Evolutionary conservation across 2,888 invertebrate genomes (phyloP).

Genomic region (Peribatodes rhomboidaria): DNA sequence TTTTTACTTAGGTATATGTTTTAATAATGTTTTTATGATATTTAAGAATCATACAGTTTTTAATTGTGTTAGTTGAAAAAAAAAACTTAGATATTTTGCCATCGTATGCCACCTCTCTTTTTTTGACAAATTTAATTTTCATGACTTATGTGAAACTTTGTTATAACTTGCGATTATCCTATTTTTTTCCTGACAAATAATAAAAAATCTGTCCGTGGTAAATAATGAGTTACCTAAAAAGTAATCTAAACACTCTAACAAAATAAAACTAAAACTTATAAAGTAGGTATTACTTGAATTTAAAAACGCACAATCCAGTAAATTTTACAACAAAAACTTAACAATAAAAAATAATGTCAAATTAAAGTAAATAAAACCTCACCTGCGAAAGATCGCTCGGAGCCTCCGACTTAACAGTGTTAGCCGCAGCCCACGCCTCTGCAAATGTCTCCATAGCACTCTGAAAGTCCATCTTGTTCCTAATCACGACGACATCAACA

Average conservation of each 20-base stretch:
- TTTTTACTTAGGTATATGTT: too few species aligned
- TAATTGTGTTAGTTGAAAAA: too few species aligned
- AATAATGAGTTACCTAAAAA: neutral
- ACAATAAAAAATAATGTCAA: slow-evolving; percentile 4
- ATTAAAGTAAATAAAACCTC: slow-evolving; percentile 58
- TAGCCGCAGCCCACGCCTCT: slow-evolving; percentile 98
- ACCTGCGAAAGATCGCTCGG: slow-evolving; percentile 90
- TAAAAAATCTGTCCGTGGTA: too few species aligned
- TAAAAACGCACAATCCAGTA: neutral
- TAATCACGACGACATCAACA: slow-evolving; percentile 83
- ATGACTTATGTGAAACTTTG: too few species aligned
- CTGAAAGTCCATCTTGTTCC: slow-evolving; percentile 96
- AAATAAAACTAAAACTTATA: neutral
- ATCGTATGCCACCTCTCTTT: too few species aligned
- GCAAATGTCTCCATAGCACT: slow-evolving; percentile 99
- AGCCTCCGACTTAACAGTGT: slow-evolving; percentile 88
- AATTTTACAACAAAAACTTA: neutral
- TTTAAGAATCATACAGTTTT: too few species aligned
- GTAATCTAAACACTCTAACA: neutral
- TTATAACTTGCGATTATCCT: too few species aligned
- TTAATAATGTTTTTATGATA: too few species aligned
- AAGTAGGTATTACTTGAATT: neutral
- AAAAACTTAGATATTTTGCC: too few species aligned
- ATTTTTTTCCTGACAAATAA: too few species aligned
- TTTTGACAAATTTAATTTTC: too few species aligned